A percentile compares a stretch with the other conserved stretches of the same genome.
phyloP scores from a whole-genome alignment of 2,888 invertebrate species.

The Fragum whitleyi region DNA sequence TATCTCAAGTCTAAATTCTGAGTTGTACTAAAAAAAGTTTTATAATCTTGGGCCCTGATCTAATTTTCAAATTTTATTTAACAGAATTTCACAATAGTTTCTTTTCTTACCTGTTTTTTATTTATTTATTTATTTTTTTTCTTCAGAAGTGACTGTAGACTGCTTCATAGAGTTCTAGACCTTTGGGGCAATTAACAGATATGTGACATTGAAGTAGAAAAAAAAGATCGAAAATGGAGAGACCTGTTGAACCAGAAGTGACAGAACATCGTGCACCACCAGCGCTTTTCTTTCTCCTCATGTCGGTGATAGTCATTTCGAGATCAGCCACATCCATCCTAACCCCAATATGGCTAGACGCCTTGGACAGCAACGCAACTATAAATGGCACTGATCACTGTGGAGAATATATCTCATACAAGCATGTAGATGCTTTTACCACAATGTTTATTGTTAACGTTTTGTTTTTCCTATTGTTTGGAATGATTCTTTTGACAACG shows the following conservation, averaged over 20 bases:
- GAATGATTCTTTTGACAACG: constrained; percentile 53
- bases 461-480: constrained; percentile 53
- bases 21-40: too few relatives aligned
- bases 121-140: too few relatives aligned
- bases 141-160: too few relatives aligned
- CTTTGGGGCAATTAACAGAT: too few relatives aligned
- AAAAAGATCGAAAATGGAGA: neutral
- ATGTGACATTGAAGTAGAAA: too few relatives aligned
- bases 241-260: too few relatives aligned
- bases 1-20: too few relatives aligned
- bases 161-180: too few relatives aligned
- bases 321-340: constrained; percentile 63
- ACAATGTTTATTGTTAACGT: constrained; percentile 64
- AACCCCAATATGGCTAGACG: constrained; percentile 69
- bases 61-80: too few relatives aligned
- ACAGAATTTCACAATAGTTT: too few relatives aligned
- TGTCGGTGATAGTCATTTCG: constrained; percentile 19
- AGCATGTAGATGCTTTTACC: constrained; percentile 60
- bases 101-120: too few relatives aligned
- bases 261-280: neutral
- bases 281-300: neutral
- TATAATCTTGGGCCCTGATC: too few relatives aligned
- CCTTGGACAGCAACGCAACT: constrained; percentile 39
- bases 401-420: constrained; percentile 12
- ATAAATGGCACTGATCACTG: constrained; percentile 25